Percentiles rank a stretch among this genome's conserved stretches.
phyloP scores from a whole-genome alignment of 1,140 invertebrate genomes.

The Aphelenchoides besseyi region DNA sequence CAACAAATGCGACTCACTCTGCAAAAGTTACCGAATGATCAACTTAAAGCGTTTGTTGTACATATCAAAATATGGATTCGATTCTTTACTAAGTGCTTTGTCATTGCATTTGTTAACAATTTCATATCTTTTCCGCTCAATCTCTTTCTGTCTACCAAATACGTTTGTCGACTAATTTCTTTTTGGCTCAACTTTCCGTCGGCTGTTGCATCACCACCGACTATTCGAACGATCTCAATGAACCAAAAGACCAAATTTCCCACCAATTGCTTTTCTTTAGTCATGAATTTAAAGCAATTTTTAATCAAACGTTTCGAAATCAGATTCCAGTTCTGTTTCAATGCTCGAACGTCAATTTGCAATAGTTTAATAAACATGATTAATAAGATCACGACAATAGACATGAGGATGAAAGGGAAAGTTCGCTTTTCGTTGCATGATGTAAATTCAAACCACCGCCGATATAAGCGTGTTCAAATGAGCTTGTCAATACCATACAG shows the following conservation, averaged over 20 bases:
- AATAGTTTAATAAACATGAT: no score
- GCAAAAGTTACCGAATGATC: neutral
- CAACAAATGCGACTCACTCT: neutral
- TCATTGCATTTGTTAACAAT: neutral
- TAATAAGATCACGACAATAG: neutral
- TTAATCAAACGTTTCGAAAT: no score
- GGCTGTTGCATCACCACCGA: neutral
- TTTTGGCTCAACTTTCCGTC: no score
- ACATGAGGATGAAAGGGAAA: neutral
- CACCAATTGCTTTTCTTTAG: neutral
- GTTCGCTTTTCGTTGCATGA: neutral
- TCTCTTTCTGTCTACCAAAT: neutral
- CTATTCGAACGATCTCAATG: neutral
- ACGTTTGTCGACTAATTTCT: neutral
- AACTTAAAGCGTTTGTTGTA: neutral
- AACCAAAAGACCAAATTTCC: neutral
- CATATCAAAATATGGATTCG: neutral
- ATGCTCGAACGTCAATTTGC: no score
- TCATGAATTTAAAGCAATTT: neutral
- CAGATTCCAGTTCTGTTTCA: no score
- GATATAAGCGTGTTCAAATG: neutral
- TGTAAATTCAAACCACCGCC: neutral
- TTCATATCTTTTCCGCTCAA: neutral
- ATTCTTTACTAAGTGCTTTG: neutral
- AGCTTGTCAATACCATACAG: neutral